Evolutionary conservation across 2,113 vertebrate species (phyloP).

Genomic region (Myxocyprinus asiaticus): DNA sequence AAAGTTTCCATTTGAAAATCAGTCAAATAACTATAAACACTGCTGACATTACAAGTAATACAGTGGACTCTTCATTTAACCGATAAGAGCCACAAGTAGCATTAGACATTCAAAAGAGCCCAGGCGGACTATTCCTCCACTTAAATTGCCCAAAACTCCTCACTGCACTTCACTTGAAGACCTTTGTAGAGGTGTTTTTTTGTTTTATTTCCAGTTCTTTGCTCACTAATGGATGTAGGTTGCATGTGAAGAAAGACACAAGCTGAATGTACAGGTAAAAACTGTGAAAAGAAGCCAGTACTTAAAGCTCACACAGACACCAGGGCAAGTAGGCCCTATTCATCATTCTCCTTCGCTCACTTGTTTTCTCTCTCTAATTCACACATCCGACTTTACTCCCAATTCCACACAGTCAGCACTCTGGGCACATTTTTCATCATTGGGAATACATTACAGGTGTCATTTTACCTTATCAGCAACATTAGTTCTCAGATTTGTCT

Average conservation of each 20-base stretch:
- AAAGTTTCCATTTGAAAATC: too few species aligned
- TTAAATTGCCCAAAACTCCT: too few species aligned
- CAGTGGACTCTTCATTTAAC: background rate
- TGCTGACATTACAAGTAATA: background rate
- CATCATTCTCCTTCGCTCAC: background rate
- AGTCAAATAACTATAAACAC: background rate
- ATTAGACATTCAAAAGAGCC: background rate
- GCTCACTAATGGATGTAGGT: too few species aligned
- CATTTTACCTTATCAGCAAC: slow-evolving; percentile 47
- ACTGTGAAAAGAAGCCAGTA: background rate
- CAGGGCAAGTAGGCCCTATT: too few species aligned
- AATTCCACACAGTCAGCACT: slow-evolving; percentile 26
- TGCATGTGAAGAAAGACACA: too few species aligned
- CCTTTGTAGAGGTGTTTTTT: slow-evolving; percentile 14
- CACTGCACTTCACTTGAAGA: background rate
- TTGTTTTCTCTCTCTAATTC: background rate
- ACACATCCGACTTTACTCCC: too few species aligned
- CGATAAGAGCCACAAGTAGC: background rate
- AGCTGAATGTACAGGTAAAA: background rate
- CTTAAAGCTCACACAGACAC: too few species aligned
- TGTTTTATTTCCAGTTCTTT: too few species aligned
- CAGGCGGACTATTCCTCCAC: background rate
- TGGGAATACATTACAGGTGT: slow-evolving; percentile 33
- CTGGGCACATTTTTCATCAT: slow-evolving; percentile 4
- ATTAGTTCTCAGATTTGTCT: slow-evolving; percentile 38